Evolutionary conservation across 2,888 invertebrate genomes (phyloP).

Genomic region (Sipunculus nudus): DNA sequence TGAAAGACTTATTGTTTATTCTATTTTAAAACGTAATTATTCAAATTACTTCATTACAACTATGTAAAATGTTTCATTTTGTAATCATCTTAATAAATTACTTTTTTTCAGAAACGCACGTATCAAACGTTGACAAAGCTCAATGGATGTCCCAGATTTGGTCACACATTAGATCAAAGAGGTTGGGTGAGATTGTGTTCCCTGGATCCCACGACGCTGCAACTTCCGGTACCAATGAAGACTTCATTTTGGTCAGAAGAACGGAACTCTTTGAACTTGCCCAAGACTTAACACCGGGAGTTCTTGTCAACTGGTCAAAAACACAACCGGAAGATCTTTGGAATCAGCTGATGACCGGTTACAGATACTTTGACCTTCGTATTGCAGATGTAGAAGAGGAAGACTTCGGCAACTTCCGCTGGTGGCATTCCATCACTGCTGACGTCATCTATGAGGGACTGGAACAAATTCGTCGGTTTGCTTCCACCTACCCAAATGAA

Average conservation of each 20-base stretch:
- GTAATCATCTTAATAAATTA: background rate
- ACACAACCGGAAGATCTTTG: slow-evolving; percentile 2
- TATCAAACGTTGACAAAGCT: background rate
- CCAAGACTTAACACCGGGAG: background rate
- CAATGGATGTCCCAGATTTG: slow-evolving; percentile 9
- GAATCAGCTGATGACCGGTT: slow-evolving; percentile 5
- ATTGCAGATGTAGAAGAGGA: slow-evolving; percentile 3
- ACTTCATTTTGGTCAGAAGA: background rate
- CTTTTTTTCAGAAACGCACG: background rate
- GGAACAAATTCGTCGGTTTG: background rate
- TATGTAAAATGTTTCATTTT: too few species aligned
- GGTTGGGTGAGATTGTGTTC: slow-evolving; percentile 4
- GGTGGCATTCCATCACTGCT: slow-evolving; percentile 13
- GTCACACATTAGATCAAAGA: background rate
- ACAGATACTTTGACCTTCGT: slow-evolving; percentile 10
- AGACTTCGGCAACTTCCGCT: slow-evolving; percentile 12
- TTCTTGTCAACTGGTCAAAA: slow-evolving; percentile 13
- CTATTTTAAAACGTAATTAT: too few species aligned
- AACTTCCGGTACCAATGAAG: background rate
- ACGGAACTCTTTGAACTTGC: background rate
- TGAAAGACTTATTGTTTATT: too few species aligned
- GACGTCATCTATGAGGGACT: background rate
- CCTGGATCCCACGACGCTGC: slow-evolving; percentile 5
- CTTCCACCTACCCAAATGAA: background rate
- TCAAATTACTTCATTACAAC: too few species aligned